Evolutionary conservation across 2,888 invertebrate species (phyloP).

Genomic region (Parelbella ahira): DNA sequence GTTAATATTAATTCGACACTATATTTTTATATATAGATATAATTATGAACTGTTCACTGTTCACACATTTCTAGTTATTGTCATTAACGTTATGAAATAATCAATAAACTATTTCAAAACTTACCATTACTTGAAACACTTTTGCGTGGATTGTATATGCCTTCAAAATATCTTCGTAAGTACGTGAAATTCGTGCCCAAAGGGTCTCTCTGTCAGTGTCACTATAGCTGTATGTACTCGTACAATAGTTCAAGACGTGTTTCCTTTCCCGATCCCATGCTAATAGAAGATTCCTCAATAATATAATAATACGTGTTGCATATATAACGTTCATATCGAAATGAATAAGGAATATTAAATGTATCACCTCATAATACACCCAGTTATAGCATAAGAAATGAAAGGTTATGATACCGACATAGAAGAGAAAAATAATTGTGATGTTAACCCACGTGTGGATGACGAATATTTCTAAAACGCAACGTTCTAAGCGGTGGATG

Average conservation of each 20-base stretch:
- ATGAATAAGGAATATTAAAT: conserved; percentile 4
- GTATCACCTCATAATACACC: neutral
- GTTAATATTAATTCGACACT: too few relatives aligned
- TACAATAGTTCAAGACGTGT: neutral
- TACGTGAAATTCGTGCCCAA: conserved; percentile 2
- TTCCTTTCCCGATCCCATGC: conserved; percentile 4
- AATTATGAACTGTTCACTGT: too few relatives aligned
- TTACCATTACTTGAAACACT: conserved; percentile 18
- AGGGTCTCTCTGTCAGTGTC: neutral
- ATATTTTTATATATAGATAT: too few relatives aligned
- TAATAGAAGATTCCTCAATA: neutral
- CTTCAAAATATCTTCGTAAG: conserved; percentile 4
- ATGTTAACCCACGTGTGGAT: conserved; percentile 5
- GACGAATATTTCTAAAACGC: conserved; percentile 8
- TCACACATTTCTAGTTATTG: too few relatives aligned
- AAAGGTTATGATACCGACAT: neutral
- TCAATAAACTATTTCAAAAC: neutral
- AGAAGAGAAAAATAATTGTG: neutral
- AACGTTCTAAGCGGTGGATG: neutral
- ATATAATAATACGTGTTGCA: conserved; percentile 2
- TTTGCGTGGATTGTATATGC: neutral
- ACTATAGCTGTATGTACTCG: neutral
- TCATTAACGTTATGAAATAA: neutral
- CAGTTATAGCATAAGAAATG: neutral
- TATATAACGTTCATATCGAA: conserved; percentile 12